These are phyloP conservation scores for Salvelinus sp. DNA, from an alignment of 2,113 vertebrate genomes.

Conservation along the genomic window DNA sequence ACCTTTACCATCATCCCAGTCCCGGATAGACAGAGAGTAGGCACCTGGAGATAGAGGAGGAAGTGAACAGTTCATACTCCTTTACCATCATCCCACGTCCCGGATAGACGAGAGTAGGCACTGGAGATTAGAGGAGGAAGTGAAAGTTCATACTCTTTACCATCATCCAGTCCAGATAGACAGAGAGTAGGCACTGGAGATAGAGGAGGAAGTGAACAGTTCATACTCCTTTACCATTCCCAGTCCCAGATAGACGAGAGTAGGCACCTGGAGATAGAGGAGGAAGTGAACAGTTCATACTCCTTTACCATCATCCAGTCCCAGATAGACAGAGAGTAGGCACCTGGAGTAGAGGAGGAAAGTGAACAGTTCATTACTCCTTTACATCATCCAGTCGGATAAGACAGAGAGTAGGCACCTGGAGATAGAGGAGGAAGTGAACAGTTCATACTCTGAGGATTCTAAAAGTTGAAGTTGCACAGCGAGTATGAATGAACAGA, in stretches of 20 bases:
- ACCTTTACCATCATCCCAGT: conserved; percentile 90
- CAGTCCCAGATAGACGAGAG: conserved; percentile 93
- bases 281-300: too few relatives aligned
- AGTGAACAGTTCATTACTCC: conserved; percentile 48
- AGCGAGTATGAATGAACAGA: too few relatives aligned
- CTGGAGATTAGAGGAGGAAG: conserved; percentile 55
- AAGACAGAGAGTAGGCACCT: conserved; percentile 94
- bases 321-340: conserved; percentile 93
- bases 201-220: background rate
- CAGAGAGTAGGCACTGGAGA: conserved; percentile 87
- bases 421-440: background rate
- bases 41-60: conserved; percentile 74
- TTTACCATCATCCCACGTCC: conserved; percentile 90
- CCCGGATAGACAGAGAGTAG: conserved; percentile 93
- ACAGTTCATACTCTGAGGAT: too few relatives aligned
- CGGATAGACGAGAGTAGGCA: conserved; percentile 92
- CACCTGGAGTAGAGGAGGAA: conserved; percentile 69
- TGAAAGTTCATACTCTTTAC: conserved; percentile 61
- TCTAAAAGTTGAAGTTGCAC: too few relatives aligned
- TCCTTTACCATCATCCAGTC: conserved; percentile 91
- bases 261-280: conserved; percentile 80
- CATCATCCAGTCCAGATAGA: conserved; percentile 94
- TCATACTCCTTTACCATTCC: conserved; percentile 82
- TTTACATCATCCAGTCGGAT: conserved; percentile 90
- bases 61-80: conserved; percentile 28